A percentile compares a stretch with the other conserved stretches of the same genome.
These are phyloP conservation scores for Pygathrix nemaeus DNA, from an alignment of 2,113 vertebrate genomes.

Conservation along the genomic window DNA sequence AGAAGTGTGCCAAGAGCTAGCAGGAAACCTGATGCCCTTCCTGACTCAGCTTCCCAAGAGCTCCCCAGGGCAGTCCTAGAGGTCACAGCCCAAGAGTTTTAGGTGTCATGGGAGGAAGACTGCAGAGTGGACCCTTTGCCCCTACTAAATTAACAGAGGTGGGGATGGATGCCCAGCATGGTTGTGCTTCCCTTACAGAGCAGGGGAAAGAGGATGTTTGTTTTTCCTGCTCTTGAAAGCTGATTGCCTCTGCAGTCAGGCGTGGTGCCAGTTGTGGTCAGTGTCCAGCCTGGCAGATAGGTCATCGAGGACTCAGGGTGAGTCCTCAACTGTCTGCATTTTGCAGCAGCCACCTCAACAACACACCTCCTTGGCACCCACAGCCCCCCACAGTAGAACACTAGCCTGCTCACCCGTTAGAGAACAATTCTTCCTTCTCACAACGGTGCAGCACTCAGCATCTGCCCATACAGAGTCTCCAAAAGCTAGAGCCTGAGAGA, in stretches of 20 bases:
- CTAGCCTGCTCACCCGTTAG: neutral
- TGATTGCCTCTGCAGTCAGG: slow-evolving; percentile 34
- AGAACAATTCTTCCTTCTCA: neutral
- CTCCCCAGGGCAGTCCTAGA: neutral
- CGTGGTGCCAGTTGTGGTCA: neutral
- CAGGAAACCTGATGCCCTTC: slow-evolving; percentile 45
- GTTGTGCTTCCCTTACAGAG: neutral
- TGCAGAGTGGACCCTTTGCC: neutral
- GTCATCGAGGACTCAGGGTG: slow-evolving; percentile 5
- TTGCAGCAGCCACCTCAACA: neutral
- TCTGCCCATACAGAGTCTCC: neutral
- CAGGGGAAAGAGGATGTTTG: slow-evolving; percentile 32
- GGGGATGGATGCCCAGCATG: neutral
- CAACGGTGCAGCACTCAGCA: neutral
- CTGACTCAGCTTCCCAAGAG: neutral
- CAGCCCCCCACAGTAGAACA: too few relatives aligned
- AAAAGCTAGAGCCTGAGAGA: neutral
- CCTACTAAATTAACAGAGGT: neutral
- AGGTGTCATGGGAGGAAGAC: neutral
- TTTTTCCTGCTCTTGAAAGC: slow-evolving; percentile 49
- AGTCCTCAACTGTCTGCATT: neutral
- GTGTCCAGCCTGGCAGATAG: neutral
- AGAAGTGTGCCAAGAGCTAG: neutral
- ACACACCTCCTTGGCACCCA: neutral
- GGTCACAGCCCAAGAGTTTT: neutral